Base-by-base conservation (phyloP, 2,113 vertebrate species). In the Bujurquina vittata region DNA sequence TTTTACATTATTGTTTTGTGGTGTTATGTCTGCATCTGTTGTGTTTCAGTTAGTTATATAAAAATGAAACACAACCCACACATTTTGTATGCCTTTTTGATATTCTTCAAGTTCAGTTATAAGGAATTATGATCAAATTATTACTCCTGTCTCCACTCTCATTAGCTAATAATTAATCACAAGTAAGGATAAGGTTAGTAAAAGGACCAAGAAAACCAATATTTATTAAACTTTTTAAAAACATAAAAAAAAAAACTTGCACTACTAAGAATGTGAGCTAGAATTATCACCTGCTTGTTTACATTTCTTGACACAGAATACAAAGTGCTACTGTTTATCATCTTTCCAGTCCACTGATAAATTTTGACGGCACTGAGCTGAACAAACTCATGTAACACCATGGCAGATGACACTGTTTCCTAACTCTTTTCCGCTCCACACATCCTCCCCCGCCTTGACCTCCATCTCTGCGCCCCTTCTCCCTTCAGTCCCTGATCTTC, bases 341-440 rank as follows among this genome's bases (percentile, higher is more conserved):
- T 83, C 77, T 75, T 75, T 74, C n/a, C 72, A 18, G 57, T 54
- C 61, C 31, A 52, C 63, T 75, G 83, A 80, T 78, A 31, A 1
- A 60, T 82, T 81, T 37, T 82, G 87, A 85, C 81, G 77, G 67
- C 37, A 8, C 69, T 63, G 80, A 75, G 67, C 61, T 29, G 73
- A 84, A 59, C 43, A 79, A 26, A 54, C 43, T 80, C 17, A 3
- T 63, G 77, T 69, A 85, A 56, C 40, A 86, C 33, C 56, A 33
- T 18, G 15, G 46, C 1, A 1, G 58, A 87, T 84, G 56, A 90
- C 57, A 81, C 35, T 43, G 59, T 82, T 54, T 85, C 65, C 59
- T 29, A 81, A 78, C 65, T 85, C 26, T 56, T 74, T 46, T 77
- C 65, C 49, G 11, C 43, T 37, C n/a, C 67, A 72, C 65, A 43